Conservation (phyloP, 2,113 vertebrate species). For the Thamnaconus septentrionalis region DNA sequence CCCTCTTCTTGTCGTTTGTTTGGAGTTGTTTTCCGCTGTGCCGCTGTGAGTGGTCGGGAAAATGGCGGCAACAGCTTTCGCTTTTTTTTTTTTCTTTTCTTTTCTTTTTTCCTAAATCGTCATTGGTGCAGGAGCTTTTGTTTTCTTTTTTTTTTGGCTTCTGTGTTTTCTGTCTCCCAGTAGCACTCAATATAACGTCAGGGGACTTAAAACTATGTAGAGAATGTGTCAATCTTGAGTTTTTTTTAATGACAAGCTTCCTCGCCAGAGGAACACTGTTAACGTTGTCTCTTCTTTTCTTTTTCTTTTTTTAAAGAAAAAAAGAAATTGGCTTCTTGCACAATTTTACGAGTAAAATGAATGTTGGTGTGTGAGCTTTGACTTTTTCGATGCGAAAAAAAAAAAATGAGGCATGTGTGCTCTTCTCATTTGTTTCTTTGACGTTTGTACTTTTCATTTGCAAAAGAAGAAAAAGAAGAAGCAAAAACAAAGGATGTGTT, state of each 20-base stretch:
- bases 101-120: too few relatives aligned
- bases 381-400: slow-evolving; percentile 79
- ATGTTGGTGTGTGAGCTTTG: slow-evolving; percentile 90
- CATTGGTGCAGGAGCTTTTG: slow-evolving; percentile 82
- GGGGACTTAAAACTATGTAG: slow-evolving; percentile 69
- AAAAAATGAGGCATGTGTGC: slow-evolving; percentile 64
- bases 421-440: slow-evolving; percentile 63
- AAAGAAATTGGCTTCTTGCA: slow-evolving; percentile 83
- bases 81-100: slow-evolving; percentile 24
- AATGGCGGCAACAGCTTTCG: slow-evolving; percentile 34
- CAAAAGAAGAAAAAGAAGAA: slow-evolving; percentile 43
- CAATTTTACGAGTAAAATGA: slow-evolving; percentile 90
- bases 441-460: slow-evolving; percentile 85
- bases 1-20: slow-evolving; percentile 43
- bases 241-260: slow-evolving; percentile 82
- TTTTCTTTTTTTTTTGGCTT: slow-evolving; percentile 60
- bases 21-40: slow-evolving; percentile 31
- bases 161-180: slow-evolving; percentile 74
- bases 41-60: slow-evolving; percentile 22
- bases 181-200: slow-evolving; percentile 84
- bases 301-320: slow-evolving; percentile 6
- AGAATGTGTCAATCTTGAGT: slow-evolving; percentile 70
- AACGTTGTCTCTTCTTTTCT: slow-evolving; percentile 70
- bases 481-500: slow-evolving; percentile 44
- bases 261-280: slow-evolving; percentile 90